Conservation (phyloP, 2,113 vertebrate species). For the Cyprinus carpio region DNA sequence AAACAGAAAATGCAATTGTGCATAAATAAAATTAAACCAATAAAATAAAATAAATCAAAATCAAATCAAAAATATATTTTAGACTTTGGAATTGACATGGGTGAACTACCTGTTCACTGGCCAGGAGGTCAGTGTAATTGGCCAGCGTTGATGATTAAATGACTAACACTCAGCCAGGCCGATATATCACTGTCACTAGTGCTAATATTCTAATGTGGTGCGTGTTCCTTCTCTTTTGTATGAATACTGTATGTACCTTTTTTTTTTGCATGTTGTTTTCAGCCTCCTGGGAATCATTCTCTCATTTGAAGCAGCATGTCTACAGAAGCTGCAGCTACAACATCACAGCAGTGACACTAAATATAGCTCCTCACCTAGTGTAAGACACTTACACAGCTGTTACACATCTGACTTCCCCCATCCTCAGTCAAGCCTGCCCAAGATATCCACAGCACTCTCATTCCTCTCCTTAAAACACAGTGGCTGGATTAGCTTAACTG, state of each 20-base stretch:
- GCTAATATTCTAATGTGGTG: background rate
- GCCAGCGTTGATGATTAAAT: background rate
- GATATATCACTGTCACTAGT: background rate
- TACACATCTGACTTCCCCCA: constrained; percentile 17
- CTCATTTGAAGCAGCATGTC: background rate
- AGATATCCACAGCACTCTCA: background rate
- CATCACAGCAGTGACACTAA: constrained; percentile 4
- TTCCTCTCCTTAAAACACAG: background rate
- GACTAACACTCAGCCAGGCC: background rate
- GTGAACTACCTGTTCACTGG: background rate
- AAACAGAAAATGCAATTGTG: too few species aligned
- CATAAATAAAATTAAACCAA: too few species aligned
- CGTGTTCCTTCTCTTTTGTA: background rate
- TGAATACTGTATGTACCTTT: background rate
- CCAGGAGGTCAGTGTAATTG: background rate
- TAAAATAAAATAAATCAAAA: too few species aligned
- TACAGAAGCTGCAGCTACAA: background rate
- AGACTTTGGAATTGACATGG: background rate
- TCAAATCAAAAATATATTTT: background rate
- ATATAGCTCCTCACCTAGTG: background rate
- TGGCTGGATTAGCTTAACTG: background rate
- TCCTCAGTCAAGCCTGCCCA: constrained; percentile 20
- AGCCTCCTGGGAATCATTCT: background rate
- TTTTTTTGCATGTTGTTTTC: background rate
- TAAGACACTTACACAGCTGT: constrained; percentile 1